These are phyloP conservation scores for Melikaiella ostensackeni DNA, from an alignment of 2,888 invertebrate genomes.

Conservation along the genomic window DNA sequence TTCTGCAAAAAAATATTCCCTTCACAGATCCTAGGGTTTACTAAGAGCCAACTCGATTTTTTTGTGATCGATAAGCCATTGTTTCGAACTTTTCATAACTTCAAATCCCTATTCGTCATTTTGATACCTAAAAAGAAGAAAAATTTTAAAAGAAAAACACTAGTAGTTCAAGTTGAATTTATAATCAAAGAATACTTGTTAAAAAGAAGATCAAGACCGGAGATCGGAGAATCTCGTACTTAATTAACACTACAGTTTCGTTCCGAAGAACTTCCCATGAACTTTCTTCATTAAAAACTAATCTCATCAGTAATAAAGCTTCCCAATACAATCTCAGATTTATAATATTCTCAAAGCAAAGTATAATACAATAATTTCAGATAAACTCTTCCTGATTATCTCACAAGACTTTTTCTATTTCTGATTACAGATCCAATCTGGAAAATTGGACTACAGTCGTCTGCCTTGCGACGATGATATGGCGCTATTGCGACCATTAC, in stretches of 20 bases:
- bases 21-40: slow-evolving; percentile 17
- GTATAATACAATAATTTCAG: too few species aligned
- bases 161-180: neutral
- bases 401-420: neutral
- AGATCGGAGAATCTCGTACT: neutral
- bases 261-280: neutral
- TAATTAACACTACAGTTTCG: neutral
- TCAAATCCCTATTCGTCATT: neutral
- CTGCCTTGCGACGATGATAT: neutral
- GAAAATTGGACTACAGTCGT: neutral
- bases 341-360: neutral
- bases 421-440: neutral
- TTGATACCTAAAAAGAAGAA: slow-evolving; percentile 1
- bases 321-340: neutral
- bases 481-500: neutral
- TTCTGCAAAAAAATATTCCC: slow-evolving; percentile 15
- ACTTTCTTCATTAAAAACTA: neutral
- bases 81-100: slow-evolving; percentile 29
- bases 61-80: slow-evolving; percentile 7
- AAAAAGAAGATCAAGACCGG: neutral
- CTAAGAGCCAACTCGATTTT: slow-evolving; percentile 8
- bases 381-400: too few species aligned
- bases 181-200: neutral
- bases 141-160: neutral
- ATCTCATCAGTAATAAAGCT: neutral